Conservation (phyloP, 2,888 invertebrate genomes). For the Cactoblastis cactorum region DNA sequence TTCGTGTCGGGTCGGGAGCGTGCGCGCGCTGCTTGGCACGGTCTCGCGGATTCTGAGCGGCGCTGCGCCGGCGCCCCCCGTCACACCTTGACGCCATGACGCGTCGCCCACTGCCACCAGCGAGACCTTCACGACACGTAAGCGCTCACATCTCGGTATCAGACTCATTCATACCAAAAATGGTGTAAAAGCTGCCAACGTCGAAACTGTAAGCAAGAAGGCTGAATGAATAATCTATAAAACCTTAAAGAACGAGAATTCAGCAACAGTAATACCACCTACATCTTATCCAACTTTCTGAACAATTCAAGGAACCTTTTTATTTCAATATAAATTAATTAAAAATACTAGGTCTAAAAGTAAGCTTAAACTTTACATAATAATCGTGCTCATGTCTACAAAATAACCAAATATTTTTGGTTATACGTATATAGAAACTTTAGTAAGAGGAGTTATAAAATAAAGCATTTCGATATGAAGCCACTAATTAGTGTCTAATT, state of each 20-base stretch:
- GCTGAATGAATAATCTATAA: constrained; percentile 3
- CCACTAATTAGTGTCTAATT: too few species aligned
- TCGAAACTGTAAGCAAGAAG: constrained; percentile 12
- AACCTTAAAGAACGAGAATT: neutral
- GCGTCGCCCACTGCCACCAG: constrained; percentile 48
- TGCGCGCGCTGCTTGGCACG: constrained; percentile 70
- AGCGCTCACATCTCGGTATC: constrained; percentile 68
- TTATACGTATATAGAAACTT: too few species aligned
- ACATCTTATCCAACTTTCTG: neutral
- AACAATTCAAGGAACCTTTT: too few species aligned
- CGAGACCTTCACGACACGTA: constrained; percentile 70
- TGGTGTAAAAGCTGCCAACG: constrained; percentile 53
- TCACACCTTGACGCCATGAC: constrained; percentile 40
- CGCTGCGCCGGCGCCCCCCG: constrained; percentile 38
- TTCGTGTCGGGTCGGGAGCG: constrained; percentile 67
- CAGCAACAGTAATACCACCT: too few species aligned
- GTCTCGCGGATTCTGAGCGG: constrained; percentile 63
- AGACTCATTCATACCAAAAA: constrained; percentile 72
- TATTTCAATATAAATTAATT: too few species aligned
- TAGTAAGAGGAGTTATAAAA: too few species aligned
- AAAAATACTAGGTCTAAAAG: too few species aligned
- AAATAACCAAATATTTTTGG: too few species aligned
- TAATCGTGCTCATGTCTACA: too few species aligned
- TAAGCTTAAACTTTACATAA: too few species aligned
- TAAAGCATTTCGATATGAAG: too few species aligned